These are phyloP conservation scores for Paramuricea clavata DNA, from an alignment of 92 coral and sea anemone species.

Conservation along the genomic window DNA sequence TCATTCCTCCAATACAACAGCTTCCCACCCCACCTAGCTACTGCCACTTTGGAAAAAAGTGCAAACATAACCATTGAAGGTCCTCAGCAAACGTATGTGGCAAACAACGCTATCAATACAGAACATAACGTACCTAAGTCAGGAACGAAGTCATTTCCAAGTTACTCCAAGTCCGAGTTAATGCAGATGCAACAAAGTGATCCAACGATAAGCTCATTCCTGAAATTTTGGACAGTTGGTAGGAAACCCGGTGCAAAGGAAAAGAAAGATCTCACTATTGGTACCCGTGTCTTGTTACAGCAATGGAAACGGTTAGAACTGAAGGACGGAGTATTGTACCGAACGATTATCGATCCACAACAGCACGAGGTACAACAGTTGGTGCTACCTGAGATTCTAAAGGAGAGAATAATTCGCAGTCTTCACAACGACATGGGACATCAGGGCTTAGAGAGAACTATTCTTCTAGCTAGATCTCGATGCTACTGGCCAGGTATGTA, in stretches of 20 bases:
- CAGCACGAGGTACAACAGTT: constrained; percentile 54
- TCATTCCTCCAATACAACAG: not conserved
- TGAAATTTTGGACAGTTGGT: constrained; percentile 6
- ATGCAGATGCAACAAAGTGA: constrained; percentile 28
- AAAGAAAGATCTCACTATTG: constrained; percentile 36
- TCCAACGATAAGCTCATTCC: constrained; percentile 30
- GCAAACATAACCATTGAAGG: not conserved
- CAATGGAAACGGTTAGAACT: constrained; percentile 63
- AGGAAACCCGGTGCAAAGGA: constrained; percentile 29
- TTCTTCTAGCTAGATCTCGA: constrained; percentile 55
- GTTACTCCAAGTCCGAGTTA: constrained; percentile 23
- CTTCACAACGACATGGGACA: constrained; percentile 71
- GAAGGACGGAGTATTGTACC: constrained; percentile 53
- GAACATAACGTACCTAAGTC: not conserved
- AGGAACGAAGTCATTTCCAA: constrained; percentile 33
- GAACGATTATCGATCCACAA: constrained; percentile 54
- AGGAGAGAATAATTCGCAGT: constrained; percentile 59
- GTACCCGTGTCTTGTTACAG: constrained; percentile 47
- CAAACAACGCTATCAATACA: not conserved
- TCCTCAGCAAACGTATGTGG: not conserved
- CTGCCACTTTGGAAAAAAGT: not conserved
- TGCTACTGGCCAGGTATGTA: constrained; percentile 74
- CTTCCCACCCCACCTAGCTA: constrained; percentile 4
- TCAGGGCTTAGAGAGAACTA: constrained; percentile 68
- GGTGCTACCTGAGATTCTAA: constrained; percentile 62